Evolutionary conservation across 2,888 invertebrate genomes (phyloP).

Genomic region (Schizaphis graminum): DNA sequence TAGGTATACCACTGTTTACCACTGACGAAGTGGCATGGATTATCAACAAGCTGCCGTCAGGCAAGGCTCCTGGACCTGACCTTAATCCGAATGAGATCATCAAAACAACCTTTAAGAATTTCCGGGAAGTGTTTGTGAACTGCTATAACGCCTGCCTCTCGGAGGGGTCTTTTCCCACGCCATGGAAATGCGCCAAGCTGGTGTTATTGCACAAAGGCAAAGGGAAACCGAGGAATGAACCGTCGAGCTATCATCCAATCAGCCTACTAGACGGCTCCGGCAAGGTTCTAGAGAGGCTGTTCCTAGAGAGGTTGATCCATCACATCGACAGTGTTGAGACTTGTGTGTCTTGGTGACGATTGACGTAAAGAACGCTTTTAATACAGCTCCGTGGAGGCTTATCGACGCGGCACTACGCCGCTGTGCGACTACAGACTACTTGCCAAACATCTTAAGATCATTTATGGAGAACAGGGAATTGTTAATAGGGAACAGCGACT

Average conservation of each 20-base stretch:
- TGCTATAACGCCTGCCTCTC: background rate
- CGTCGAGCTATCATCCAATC: constrained; percentile 25
- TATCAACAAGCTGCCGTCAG: no score
- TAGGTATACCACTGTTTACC: no score
- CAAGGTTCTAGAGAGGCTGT: background rate
- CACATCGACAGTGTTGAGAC: background rate
- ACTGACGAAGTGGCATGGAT: no score
- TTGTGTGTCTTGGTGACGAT: no score
- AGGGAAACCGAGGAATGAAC: background rate
- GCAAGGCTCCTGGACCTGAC: no score
- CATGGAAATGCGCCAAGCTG: constrained; percentile 22
- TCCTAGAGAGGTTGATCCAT: background rate
- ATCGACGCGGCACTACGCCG: background rate
- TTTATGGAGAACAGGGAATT: background rate
- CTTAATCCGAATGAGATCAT: no score
- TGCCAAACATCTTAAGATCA: background rate
- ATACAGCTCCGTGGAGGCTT: background rate
- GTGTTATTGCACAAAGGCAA: constrained; percentile 22
- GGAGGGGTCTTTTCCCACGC: background rate
- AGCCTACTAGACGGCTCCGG: constrained; percentile 1
- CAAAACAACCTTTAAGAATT: no score
- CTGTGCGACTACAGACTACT: background rate
- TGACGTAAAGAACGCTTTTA: no score
- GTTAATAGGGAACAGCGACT: background rate
- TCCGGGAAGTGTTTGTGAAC: background rate